These are phyloP conservation scores for Merluccius polli DNA, from an alignment of 2,797 vertebrate species.

Conservation along the genomic window DNA sequence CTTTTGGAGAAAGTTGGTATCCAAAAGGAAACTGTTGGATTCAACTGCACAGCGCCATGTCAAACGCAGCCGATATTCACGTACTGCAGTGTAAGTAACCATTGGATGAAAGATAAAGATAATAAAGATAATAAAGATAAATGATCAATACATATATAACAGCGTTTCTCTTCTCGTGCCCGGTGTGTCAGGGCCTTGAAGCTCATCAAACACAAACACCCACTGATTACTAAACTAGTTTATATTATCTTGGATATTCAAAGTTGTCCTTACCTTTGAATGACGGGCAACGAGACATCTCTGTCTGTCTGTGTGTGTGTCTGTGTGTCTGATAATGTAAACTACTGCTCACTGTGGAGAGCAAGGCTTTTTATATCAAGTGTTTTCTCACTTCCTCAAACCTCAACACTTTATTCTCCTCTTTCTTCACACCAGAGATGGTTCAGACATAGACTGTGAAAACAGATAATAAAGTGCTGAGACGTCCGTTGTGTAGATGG, in stretches of 20 bases:
- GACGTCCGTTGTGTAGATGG: too few relatives aligned
- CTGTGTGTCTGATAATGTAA: neutral
- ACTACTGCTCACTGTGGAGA: neutral
- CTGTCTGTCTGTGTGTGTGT: neutral
- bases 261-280: neutral
- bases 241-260: neutral
- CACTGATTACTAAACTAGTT: neutral
- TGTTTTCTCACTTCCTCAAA: neutral
- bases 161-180: too few relatives aligned
- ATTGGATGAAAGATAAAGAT: too few relatives aligned
- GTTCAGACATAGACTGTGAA: neutral
- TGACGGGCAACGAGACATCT: neutral
- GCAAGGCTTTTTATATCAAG: neutral
- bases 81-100: too few relatives aligned
- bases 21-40: too few relatives aligned
- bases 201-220: neutral
- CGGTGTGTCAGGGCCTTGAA: too few relatives aligned
- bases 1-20: too few relatives aligned
- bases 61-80: too few relatives aligned
- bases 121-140: too few relatives aligned
- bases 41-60: too few relatives aligned
- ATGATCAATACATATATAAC: too few relatives aligned
- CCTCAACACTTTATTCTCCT: neutral
- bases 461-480: neutral
- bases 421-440: neutral